phyloP scores from a whole-genome alignment of 2,888 invertebrate genomes.

The Drosophila merina region DNA sequence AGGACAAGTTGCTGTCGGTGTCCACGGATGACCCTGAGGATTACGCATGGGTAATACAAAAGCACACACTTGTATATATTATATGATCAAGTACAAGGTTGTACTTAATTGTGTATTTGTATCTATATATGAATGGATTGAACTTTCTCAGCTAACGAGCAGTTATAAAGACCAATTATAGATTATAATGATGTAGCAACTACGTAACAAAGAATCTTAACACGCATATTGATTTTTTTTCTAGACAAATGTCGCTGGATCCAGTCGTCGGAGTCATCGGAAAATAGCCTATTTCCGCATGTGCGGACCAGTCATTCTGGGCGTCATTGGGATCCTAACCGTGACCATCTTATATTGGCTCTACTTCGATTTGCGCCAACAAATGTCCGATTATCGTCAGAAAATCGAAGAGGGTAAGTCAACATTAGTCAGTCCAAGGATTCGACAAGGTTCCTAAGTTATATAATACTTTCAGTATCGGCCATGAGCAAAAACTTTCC shows the following conservation, averaged over 20 bases:
- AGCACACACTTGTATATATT: not conserved
- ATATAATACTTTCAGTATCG: slow-evolving; percentile 84
- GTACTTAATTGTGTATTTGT: slow-evolving; percentile 6
- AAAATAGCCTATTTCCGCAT: slow-evolving; percentile 79
- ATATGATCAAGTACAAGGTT: slow-evolving; percentile 13
- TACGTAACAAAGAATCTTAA: slow-evolving; percentile 1
- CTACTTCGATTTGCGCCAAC: slow-evolving; percentile 83
- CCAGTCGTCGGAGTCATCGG: slow-evolving; percentile 76
- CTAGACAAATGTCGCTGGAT: slow-evolving; percentile 63
- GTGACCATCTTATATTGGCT: slow-evolving; percentile 82
- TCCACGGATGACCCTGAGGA: slow-evolving; percentile 87
- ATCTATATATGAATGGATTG: slow-evolving; percentile 8
- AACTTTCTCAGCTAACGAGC: slow-evolving; percentile 10
- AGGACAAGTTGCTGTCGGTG: slow-evolving; percentile 88
- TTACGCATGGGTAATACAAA: slow-evolving; percentile 82
- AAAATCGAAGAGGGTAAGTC: slow-evolving; percentile 83
- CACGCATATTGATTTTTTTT: slow-evolving; percentile 9
- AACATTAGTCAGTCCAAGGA: not conserved
- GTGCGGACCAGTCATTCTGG: slow-evolving; percentile 80
- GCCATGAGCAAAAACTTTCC: slow-evolving; percentile 89
- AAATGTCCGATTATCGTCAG: slow-evolving; percentile 82
- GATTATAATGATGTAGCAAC: not conserved
- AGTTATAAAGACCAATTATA: not conserved
- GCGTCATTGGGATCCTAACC: slow-evolving; percentile 75
- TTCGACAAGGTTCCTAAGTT: not conserved